Evolutionary conservation across 2,113 vertebrate species (phyloP).

Genomic region (Motacilla alba): DNA sequence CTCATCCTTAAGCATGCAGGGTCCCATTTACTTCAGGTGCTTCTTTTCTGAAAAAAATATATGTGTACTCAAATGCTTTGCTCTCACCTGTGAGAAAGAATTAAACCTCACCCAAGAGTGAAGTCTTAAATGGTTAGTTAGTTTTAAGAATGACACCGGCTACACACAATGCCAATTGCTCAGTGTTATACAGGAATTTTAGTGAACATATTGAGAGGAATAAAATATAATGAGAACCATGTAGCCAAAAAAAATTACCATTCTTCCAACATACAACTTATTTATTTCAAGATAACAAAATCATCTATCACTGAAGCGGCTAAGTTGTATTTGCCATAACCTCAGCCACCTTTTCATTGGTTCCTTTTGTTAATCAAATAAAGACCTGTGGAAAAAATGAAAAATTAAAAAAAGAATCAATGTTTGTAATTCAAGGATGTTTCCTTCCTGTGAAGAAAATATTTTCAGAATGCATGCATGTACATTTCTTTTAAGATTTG

Average conservation of each 20-base stretch:
- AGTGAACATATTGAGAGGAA: background rate
- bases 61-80: background rate
- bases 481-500: background rate
- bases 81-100: background rate
- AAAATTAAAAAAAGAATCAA: background rate
- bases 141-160: background rate
- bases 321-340: background rate
- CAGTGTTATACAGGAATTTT: background rate
- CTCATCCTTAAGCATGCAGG: background rate
- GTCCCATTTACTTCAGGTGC: background rate
- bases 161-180: background rate
- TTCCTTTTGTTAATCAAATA: background rate
- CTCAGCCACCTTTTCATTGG: background rate
- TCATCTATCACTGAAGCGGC: background rate
- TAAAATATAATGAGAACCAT: background rate
- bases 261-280: background rate
- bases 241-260: background rate
- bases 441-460: background rate
- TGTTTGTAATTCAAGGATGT: background rate
- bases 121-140: background rate
- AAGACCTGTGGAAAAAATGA: background rate
- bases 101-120: background rate
- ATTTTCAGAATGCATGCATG: background rate
- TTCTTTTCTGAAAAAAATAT: background rate
- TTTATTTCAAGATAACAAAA: background rate